Evolutionary conservation across 2,888 invertebrate species (phyloP).

Genomic region (Mycogona germanica): DNA sequence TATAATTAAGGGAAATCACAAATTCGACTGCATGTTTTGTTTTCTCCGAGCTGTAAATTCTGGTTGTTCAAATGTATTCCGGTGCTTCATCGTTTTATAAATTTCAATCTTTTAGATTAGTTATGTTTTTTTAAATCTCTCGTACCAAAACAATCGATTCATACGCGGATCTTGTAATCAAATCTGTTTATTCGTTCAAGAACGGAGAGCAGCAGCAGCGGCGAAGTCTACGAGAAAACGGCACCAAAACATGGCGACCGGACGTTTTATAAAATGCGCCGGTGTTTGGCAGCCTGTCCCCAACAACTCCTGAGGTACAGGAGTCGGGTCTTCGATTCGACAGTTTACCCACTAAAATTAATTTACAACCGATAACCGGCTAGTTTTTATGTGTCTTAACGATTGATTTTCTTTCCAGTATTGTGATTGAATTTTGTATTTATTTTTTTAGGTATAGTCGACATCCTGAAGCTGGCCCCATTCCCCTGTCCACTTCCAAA

Average conservation of each 20-base stretch:
- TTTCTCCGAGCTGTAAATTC: no score
- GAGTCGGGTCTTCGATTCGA: background rate
- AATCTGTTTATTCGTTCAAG: slow-evolving; percentile 7
- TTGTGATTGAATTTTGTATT: slow-evolving; percentile 22
- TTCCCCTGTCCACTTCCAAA: slow-evolving; percentile 41
- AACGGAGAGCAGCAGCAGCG: slow-evolving; percentile 22
- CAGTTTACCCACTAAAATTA: background rate
- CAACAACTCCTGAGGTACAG: slow-evolving; percentile 65
- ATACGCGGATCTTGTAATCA: no score
- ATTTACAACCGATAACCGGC: background rate
- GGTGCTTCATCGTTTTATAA: no score
- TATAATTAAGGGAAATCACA: no score
- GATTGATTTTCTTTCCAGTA: background rate
- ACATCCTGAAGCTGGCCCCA: slow-evolving; percentile 37
- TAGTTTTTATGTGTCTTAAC: slow-evolving; percentile 2
- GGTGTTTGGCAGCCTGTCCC: slow-evolving; percentile 57
- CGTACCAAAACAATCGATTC: no score
- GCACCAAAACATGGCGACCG: slow-evolving; percentile 68
- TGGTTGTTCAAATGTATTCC: no score
- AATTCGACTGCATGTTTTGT: no score
- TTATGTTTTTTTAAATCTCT: no score
- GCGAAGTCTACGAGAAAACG: slow-evolving; percentile 66
- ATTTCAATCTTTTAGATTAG: no score
- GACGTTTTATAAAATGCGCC: slow-evolving; percentile 65
- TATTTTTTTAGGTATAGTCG: slow-evolving; percentile 55